These are phyloP conservation scores for Poecilia velifera DNA, from an alignment of 2,797 vertebrate genomes.

Conservation along the genomic window DNA sequence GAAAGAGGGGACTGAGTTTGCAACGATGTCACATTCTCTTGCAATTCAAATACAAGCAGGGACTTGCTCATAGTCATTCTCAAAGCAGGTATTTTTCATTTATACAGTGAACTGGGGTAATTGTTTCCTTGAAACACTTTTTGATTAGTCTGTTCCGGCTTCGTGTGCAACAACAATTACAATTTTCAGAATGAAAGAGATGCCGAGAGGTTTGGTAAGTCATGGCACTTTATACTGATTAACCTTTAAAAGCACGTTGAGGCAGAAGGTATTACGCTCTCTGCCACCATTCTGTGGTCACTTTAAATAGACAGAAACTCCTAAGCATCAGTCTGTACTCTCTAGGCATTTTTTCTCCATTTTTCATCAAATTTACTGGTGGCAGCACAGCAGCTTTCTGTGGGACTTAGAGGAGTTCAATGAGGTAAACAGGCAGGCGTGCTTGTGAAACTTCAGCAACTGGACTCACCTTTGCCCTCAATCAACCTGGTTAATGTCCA, in stretches of 20 bases:
- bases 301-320: not conserved
- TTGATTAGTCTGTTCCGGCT: not conserved
- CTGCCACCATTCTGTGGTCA: not conserved
- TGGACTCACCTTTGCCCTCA: not conserved
- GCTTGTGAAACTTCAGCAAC: not conserved
- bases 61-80: not conserved
- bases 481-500: not conserved
- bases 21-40: not conserved
- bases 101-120: not conserved
- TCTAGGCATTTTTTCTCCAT: not conserved
- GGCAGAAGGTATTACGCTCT: not conserved
- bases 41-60: not conserved
- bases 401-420: not conserved
- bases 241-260: not conserved
- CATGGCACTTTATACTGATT: not conserved
- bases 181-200: not conserved
- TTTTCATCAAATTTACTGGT: not conserved
- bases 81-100: not conserved
- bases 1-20: not conserved
- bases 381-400: not conserved
- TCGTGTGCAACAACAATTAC: not conserved
- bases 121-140: slow-evolving; percentile 6
- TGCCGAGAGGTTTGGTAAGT: not conserved
- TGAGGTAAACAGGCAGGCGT: not conserved
- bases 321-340: not conserved